phyloP scores from a whole-genome alignment of 2,797 vertebrate genomes.

The Denticeps clupeoides region DNA sequence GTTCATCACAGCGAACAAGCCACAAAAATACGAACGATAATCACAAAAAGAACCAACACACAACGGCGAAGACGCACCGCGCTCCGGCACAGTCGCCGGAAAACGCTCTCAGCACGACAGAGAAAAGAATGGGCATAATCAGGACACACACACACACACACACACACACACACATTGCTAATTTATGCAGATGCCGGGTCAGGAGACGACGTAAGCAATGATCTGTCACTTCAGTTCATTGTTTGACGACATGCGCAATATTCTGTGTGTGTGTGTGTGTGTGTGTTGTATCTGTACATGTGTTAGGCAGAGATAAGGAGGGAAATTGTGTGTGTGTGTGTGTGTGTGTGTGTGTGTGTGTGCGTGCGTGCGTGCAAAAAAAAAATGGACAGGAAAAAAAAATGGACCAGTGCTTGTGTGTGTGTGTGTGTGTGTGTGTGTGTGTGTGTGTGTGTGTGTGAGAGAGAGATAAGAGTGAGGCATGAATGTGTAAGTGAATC shows the following conservation, averaged over 20 bases:
- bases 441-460: slow-evolving; percentile 1
- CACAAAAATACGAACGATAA: not conserved
- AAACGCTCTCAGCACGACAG: no score
- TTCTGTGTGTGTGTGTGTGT: not conserved
- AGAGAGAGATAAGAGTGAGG: no score
- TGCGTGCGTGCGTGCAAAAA: not conserved
- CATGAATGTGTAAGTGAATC: no score
- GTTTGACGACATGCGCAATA: not conserved
- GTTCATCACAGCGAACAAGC: not conserved
- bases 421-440: not conserved
- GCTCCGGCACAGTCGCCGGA: not conserved
- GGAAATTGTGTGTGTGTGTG: not conserved
- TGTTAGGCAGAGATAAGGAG: not conserved
- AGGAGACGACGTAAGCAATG: not conserved
- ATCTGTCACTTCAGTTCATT: slow-evolving; percentile 12
- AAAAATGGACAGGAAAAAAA: no score
- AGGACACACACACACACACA: not conserved
- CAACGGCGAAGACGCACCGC: no score
- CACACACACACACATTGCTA: not conserved
- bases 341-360: not conserved
- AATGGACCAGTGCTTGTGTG: not conserved
- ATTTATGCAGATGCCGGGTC: slow-evolving; percentile 2
- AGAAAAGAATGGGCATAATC: no score
- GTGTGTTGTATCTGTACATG: not conserved
- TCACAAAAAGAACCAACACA: not conserved